Conservation (phyloP, 2,888 invertebrate species). For the Endomychus coccineus region DNA sequence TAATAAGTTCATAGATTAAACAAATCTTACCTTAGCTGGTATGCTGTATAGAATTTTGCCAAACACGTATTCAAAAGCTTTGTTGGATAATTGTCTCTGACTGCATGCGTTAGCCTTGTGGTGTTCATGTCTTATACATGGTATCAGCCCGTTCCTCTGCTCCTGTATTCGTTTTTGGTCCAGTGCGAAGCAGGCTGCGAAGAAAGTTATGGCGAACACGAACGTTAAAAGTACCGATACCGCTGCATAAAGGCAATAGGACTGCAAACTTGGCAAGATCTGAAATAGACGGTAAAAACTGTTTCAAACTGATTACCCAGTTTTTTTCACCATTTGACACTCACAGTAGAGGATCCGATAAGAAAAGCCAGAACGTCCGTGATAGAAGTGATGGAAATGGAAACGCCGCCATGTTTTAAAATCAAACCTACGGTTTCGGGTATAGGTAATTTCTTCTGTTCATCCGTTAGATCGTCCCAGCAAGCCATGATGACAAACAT, state of each 20-base stretch:
- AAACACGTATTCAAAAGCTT: slow-evolving; percentile 53
- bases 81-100: slow-evolving; percentile 51
- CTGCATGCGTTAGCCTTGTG: slow-evolving; percentile 47
- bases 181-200: slow-evolving; percentile 67
- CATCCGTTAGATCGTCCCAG: slow-evolving; percentile 58
- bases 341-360: slow-evolving; percentile 69
- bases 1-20: slow-evolving; percentile 1
- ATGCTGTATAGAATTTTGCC: slow-evolving; percentile 57
- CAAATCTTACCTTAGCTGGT: slow-evolving; percentile 57
- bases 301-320: not conserved
- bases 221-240: slow-evolving; percentile 69
- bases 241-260: slow-evolving; percentile 77
- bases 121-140: slow-evolving; percentile 58
- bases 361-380: slow-evolving; percentile 75
- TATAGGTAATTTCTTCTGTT: slow-evolving; percentile 48
- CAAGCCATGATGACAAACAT: slow-evolving; percentile 79
- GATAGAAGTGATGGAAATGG: slow-evolving; percentile 75
- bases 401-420: slow-evolving; percentile 73
- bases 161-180: slow-evolving; percentile 58
- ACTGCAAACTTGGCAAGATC: slow-evolving; percentile 72
- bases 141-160: slow-evolving; percentile 58
- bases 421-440: slow-evolving; percentile 61
- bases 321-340: slow-evolving; percentile 20
- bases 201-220: slow-evolving; percentile 71
- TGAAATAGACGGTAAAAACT: slow-evolving; percentile 26